phyloP scores from a whole-genome alignment of 2,113 vertebrate species.

The Nothocercus nigrocapillus region DNA sequence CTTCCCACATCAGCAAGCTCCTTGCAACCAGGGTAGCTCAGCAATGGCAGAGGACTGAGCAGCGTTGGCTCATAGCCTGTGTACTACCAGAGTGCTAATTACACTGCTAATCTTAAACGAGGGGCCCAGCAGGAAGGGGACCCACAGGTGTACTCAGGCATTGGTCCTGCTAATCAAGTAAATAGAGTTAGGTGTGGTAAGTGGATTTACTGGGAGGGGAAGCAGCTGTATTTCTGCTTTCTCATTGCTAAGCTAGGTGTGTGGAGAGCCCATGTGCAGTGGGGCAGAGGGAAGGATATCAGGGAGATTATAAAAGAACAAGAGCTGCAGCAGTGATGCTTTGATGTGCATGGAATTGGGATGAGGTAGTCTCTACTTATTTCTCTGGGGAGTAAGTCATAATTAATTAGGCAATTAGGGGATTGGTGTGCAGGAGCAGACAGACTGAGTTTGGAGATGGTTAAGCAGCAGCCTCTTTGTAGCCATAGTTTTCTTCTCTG shows the following conservation, averaged over 20 bases:
- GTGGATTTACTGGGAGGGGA: background rate
- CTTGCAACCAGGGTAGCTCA: background rate
- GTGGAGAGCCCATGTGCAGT: background rate
- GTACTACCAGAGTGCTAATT: background rate
- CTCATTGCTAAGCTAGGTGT: background rate
- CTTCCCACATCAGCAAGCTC: background rate
- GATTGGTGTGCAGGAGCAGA: too few relatives aligned
- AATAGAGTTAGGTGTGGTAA: background rate
- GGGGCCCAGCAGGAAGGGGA: background rate
- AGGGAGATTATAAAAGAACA: background rate
- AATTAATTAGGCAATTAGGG: background rate
- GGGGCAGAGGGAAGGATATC: background rate
- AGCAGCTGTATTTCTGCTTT: background rate
- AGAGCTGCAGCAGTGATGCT: background rate
- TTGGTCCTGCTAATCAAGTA: background rate
- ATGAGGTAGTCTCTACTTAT: background rate
- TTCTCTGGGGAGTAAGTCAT: background rate
- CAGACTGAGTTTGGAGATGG: background rate
- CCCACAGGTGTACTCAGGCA: background rate
- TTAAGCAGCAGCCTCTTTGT: background rate
- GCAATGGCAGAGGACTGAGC: background rate
- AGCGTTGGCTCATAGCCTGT: background rate
- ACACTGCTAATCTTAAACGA: background rate
- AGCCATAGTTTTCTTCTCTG: background rate
- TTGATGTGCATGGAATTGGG: background rate